phyloP scores from a whole-genome alignment of 1,140 invertebrate species.

The Cepaea nemoralis region DNA sequence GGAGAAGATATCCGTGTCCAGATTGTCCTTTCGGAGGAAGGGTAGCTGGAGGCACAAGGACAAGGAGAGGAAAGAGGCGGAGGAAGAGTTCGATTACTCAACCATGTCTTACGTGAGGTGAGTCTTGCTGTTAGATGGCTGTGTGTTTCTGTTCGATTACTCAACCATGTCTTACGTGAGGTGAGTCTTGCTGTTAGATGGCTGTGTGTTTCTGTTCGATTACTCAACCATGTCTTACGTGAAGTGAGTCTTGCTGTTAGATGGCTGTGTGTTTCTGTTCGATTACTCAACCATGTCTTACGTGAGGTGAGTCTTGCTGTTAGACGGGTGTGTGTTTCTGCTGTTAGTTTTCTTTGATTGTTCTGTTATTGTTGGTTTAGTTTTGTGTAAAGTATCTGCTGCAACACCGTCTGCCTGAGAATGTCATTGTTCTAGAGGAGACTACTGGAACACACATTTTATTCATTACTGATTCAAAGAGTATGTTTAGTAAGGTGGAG shows the following conservation, averaged over 20 bases:
- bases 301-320: constrained; percentile 46
- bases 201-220: constrained; percentile 39
- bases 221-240: constrained; percentile 49
- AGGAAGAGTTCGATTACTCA: constrained; percentile 47
- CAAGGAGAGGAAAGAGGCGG: constrained; percentile 47
- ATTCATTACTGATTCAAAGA: too few species aligned
- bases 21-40: constrained; percentile 58
- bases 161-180: constrained; percentile 48
- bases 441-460: too few species aligned
- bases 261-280: constrained; percentile 23
- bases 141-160: constrained; percentile 42
- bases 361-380: too few species aligned
- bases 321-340: background rate
- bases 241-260: constrained; percentile 44
- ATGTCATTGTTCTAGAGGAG: too few species aligned
- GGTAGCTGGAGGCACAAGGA: constrained; percentile 56
- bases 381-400: too few species aligned
- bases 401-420: too few species aligned
- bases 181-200: constrained; percentile 43
- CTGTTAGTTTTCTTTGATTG: too few species aligned
- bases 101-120: constrained; percentile 52
- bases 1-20: constrained; percentile 57
- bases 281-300: constrained; percentile 49
- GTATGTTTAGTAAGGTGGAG: too few species aligned
- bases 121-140: constrained; percentile 30